Evolutionary conservation across 2,797 vertebrate species (phyloP), one percentile per base, ranked within the genome.

Genomic region (Neosilurus hyrtlii): DNA sequence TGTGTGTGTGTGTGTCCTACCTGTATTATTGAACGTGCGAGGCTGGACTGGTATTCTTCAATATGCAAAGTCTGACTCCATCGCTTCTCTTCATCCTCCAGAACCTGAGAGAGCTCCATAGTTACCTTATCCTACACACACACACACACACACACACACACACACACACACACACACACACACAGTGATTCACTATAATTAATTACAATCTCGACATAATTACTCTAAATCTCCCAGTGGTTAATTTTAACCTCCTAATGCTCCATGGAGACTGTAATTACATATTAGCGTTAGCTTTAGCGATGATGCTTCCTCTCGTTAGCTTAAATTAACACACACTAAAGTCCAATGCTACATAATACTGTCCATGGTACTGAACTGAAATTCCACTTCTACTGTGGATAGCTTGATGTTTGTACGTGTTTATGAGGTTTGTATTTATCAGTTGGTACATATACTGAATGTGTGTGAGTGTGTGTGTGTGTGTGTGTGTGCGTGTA

Each of bases 1-100:
- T 26, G 9, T 43, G 12, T 18, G 14, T 52, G 14, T 80, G 71
- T 57, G n/a, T 56, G 15, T 72, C 10, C 76, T 91, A 94, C 94
- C 94, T 95, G 94, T 88, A 95, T 95, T 79, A 94, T 92, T 8
- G 91, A 93, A 65, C 93, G 88, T 14, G 94, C 92, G 16, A 95
- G 90, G 16, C 92, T 89, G 1, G 93, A 93, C 88, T 94, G 94
- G 83, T 91, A 94, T 76, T 95, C 94, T 76, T 96, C 94, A 82
- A 93, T 93, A 89, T 95, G 93, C 66, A 94, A 87, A 62, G 90
- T 93, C 86, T 95, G 93, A 4, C 91, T 91, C 95, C 95, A 95
- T 82, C 93, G 88, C 67, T 93, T 90, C 90, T 95, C 94, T 85
- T 95, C 94, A 52, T 95, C 94, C 82, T 95, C 94, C 84, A 95